Evolutionary conservation across 1,140 invertebrate species (phyloP).

Genomic region (Drosophila sproati): DNA sequence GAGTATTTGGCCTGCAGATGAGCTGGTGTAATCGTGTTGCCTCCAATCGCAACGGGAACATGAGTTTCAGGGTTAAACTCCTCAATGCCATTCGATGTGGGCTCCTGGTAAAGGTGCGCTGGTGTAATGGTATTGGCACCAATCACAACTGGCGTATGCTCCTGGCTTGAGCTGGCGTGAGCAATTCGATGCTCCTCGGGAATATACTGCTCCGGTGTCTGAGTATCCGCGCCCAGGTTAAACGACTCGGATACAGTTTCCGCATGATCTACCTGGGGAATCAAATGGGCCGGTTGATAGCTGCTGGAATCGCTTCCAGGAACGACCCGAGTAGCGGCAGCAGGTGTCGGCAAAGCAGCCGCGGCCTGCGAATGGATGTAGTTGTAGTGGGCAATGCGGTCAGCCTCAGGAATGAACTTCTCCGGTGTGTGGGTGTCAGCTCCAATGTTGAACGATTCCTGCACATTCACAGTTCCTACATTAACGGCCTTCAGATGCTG

Average conservation of each 20-base stretch:
- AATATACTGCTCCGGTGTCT: conserved; percentile 38
- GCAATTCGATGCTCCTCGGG: conserved; percentile 26
- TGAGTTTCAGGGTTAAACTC: conserved; percentile 63
- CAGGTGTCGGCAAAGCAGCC: background rate
- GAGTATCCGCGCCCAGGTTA: conserved; percentile 15
- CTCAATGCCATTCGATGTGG: conserved; percentile 62
- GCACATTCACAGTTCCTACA: background rate
- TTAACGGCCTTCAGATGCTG: conserved; percentile 4
- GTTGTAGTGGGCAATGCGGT: conserved; percentile 43
- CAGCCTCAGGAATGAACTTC: conserved; percentile 48
- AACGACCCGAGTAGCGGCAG: background rate
- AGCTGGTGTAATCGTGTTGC: conserved; percentile 55
- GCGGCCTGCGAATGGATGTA: conserved; percentile 33
- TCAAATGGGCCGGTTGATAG: conserved; percentile 49
- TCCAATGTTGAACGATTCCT: conserved; percentile 35
- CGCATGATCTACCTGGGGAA: background rate
- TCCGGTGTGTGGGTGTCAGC: conserved; percentile 49
- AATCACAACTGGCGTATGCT: conserved; percentile 29
- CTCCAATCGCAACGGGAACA: conserved; percentile 55
- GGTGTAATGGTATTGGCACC: conserved; percentile 43
- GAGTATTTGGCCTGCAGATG: conserved; percentile 34
- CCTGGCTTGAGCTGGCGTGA: conserved; percentile 37
- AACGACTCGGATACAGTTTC: background rate
- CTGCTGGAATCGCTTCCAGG: conserved; percentile 49
- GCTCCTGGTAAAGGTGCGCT: conserved; percentile 56